Conservation (phyloP, 2,797 vertebrate genomes). For the Manis javanica region DNA sequence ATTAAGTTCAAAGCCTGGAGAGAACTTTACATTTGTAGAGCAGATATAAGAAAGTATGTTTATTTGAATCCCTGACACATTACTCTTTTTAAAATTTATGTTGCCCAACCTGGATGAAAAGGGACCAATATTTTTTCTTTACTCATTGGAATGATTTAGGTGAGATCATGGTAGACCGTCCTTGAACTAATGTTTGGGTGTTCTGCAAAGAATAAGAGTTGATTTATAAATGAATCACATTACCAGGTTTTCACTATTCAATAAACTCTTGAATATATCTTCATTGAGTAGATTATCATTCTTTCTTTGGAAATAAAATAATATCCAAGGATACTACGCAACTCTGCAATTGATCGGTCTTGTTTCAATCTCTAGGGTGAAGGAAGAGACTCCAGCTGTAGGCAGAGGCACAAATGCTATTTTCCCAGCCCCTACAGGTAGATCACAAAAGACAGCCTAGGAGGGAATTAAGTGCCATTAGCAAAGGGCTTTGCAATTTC, state of each 20-base stretch:
- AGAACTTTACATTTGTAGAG: constrained; percentile 60
- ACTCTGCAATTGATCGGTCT: neutral
- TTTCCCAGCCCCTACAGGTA: accelerated
- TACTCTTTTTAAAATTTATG: neutral
- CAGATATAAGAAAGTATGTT: constrained; percentile 46
- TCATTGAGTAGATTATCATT: neutral
- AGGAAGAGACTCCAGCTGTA: neutral
- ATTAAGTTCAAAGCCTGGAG: constrained; percentile 64
- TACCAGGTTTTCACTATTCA: neutral
- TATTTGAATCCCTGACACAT: constrained; percentile 26
- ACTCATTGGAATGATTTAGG: neutral
- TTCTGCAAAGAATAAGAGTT: neutral
- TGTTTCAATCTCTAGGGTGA: neutral
- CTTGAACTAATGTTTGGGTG: neutral
- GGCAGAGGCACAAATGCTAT: neutral
- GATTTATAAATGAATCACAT: neutral
- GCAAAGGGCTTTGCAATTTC: neutral
- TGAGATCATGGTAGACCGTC: neutral
- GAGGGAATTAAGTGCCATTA: neutral
- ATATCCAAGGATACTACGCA: neutral
- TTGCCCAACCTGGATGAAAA: neutral
- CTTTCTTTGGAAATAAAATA: neutral
- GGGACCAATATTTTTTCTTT: neutral
- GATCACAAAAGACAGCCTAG: neutral
- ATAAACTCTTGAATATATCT: neutral